Evolutionary conservation across 2,797 vertebrate species (phyloP), one percentile per base, ranked within the genome.

Genomic region (Protonibea diacanthus): DNA sequence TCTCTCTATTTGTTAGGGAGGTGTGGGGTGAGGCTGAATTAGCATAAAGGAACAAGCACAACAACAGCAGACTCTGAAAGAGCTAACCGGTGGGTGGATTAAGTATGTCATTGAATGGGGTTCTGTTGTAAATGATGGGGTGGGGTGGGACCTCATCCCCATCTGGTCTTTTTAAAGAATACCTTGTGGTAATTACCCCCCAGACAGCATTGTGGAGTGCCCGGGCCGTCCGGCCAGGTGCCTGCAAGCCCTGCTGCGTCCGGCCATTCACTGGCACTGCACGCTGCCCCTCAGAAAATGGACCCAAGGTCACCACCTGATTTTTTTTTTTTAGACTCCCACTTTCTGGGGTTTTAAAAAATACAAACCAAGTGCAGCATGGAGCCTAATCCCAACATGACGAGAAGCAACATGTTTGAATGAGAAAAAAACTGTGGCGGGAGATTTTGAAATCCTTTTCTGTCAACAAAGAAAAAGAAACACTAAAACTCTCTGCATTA

Each of bases 141-240:
- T 85, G 88, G 90, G 89, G 86, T 87, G 86, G 87, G 86, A 89
- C 88, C 88, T 83, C 88, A 87, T 92, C 96, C 97, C 97, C 98
- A 99, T 99, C 98, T 99, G 98, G 97, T 97, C 97, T 95, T 97
- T 94, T 95, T 96, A 97, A 97, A 99, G 97, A 99, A 97, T 97
- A 99, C 97, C 97, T 99, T 97, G 97, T 94, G 89, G 96, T 99
- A 99, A 99, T 99, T 99, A 97, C 96, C 96, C 95, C 97, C 98
- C 89, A 98, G 97, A 98, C 98, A 95, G 97, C 97, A 97, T 97
- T 96, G 97, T 97, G 94, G 93, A 93, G 94, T 91, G 47, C 94
- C 94, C 88, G 88, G 96, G 95, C 96, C 95, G 93, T 96, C 96
- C 96, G 91, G 96, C 97, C 98, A 99, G 98, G 98, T 99, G 98